phyloP scores from a whole-genome alignment of 2,797 vertebrate genomes.

The Vespertilio murinus region DNA sequence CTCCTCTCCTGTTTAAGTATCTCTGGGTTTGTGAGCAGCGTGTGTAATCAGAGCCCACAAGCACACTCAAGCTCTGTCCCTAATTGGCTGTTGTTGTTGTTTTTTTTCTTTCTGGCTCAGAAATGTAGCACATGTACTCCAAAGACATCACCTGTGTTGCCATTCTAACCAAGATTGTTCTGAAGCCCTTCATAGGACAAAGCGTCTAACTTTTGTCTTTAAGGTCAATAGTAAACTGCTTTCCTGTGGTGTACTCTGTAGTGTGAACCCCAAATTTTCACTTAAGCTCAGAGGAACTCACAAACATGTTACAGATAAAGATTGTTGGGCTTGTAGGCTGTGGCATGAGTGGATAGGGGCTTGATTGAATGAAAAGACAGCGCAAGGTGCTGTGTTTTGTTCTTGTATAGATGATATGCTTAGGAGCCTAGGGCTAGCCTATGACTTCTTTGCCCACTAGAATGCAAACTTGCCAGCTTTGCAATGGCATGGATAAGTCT shows the following conservation, averaged over 20 bases:
- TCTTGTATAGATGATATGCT: background rate
- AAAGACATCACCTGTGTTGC: background rate
- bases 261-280: background rate
- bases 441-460: background rate
- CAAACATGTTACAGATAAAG: background rate
- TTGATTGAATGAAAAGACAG: background rate
- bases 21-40: background rate
- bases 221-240: background rate
- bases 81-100: background rate
- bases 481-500: too few species aligned
- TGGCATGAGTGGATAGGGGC: background rate
- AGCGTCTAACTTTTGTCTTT: background rate
- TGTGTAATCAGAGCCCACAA: background rate
- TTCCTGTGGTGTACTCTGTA: background rate
- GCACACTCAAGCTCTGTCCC: background rate
- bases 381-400: background rate
- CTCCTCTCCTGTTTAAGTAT: background rate
- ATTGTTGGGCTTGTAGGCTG: background rate
- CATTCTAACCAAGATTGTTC: rapidly evolving
- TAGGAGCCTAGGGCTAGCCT: background rate
- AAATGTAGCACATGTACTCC: background rate
- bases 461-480: background rate
- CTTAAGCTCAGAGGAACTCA: background rate
- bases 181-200: background rate
- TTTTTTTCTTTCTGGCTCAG: background rate